These are phyloP conservation scores for Pseudoatta argentina DNA, from an alignment of 1,140 invertebrate species.

Conservation along the genomic window DNA sequence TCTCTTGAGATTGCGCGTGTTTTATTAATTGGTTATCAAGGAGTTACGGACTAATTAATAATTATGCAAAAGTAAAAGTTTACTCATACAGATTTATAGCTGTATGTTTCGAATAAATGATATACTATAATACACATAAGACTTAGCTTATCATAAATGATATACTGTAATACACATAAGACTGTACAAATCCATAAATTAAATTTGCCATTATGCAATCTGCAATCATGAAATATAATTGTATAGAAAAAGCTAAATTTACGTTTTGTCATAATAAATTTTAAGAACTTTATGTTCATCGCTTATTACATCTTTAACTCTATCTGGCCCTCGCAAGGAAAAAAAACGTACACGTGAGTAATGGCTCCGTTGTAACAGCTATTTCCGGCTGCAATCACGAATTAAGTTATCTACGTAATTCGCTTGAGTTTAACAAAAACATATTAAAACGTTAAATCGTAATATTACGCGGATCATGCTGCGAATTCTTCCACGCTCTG, in stretches of 20 bases:
- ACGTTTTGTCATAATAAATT: neutral
- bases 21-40: slow-evolving; percentile 61
- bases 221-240: neutral
- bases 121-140: neutral
- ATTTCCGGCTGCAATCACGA: neutral
- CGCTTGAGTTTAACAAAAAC: slow-evolving; percentile 16
- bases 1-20: slow-evolving; percentile 39
- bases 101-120: neutral
- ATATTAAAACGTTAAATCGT: slow-evolving; percentile 28
- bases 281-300: neutral
- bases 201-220: neutral
- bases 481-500: neutral
- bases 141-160: neutral
- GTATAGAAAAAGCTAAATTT: neutral
- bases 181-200: neutral
- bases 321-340: neutral
- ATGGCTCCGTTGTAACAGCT: neutral
- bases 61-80: slow-evolving; percentile 5
- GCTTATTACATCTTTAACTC: neutral
- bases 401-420: neutral
- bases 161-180: neutral
- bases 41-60: slow-evolving; percentile 19
- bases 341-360: neutral
- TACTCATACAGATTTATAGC: neutral
- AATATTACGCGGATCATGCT: slow-evolving; percentile 4